These are phyloP conservation scores for Empis livida DNA, from an alignment of 2,888 invertebrate species.

Conservation along the genomic window DNA sequence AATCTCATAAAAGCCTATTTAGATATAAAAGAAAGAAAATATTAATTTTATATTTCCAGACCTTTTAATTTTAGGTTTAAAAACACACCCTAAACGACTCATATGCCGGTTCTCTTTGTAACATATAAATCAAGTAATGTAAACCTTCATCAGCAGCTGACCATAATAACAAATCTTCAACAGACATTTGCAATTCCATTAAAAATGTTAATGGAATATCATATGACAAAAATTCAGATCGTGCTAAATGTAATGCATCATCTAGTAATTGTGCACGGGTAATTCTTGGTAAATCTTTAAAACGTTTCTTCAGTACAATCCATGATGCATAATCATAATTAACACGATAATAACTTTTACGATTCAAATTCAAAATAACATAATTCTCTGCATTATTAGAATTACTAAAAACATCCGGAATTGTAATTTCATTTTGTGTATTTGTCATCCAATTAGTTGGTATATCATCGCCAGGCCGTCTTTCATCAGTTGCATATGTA, in stretches of 20 bases:
- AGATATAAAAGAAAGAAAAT: slow-evolving; percentile 1
- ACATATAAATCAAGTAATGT: slow-evolving; percentile 43
- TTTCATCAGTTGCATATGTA: slow-evolving; percentile 29
- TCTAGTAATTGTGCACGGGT: slow-evolving; percentile 57
- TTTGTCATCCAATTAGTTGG: slow-evolving; percentile 31
- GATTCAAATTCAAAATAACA: slow-evolving; percentile 36
- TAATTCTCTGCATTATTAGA: slow-evolving; percentile 20
- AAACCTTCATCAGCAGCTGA: slow-evolving; percentile 43
- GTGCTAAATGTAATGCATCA: slow-evolving; percentile 49
- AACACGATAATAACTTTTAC: slow-evolving; percentile 49
- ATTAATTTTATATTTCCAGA: background rate
- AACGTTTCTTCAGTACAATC: slow-evolving; percentile 41
- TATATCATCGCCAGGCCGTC: slow-evolving; percentile 24
- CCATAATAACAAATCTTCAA: slow-evolving; percentile 48
- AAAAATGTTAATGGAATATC: slow-evolving; percentile 42
- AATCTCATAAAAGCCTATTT: slow-evolving; percentile 35
- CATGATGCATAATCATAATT: slow-evolving; percentile 52
- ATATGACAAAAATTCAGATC: slow-evolving; percentile 43
- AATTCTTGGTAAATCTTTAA: slow-evolving; percentile 42
- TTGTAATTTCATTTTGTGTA: slow-evolving; percentile 22
- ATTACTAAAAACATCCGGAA: slow-evolving; percentile 25
- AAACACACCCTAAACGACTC: slow-evolving; percentile 44
- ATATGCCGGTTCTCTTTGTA: slow-evolving; percentile 44
- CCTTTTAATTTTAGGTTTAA: no score
- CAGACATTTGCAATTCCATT: slow-evolving; percentile 36